Evolutionary conservation across 2,797 vertebrate genomes (phyloP).

Genomic region (Chrosomus eos): DNA sequence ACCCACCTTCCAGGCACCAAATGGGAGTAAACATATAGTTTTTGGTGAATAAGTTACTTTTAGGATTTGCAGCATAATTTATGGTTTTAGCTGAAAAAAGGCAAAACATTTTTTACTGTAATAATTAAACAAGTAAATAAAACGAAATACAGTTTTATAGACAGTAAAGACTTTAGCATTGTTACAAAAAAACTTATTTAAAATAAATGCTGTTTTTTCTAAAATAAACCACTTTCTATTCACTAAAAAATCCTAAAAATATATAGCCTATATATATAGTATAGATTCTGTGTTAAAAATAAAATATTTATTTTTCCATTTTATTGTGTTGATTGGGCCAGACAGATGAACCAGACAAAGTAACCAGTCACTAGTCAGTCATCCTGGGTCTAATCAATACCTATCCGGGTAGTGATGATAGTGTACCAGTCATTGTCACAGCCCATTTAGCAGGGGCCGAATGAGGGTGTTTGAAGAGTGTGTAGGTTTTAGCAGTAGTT

Average conservation of each 20-base stretch:
- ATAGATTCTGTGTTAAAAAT: background rate
- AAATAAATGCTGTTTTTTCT: background rate
- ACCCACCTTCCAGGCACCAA: background rate
- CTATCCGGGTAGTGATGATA: slow-evolving; percentile 29
- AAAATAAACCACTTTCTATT: background rate
- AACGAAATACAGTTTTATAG: too few relatives aligned
- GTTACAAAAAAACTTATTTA: background rate
- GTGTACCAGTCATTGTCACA: slow-evolving; percentile 39
- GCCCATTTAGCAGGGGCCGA: slow-evolving; percentile 36
- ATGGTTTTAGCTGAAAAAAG: background rate
- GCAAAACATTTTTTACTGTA: background rate
- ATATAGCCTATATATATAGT: too few relatives aligned
- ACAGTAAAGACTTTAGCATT: background rate
- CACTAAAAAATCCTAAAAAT: background rate
- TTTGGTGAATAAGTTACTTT: background rate
- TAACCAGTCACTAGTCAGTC: slow-evolving; percentile 33
- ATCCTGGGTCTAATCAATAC: slow-evolving; percentile 54
- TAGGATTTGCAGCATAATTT: background rate
- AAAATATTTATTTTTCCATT: background rate
- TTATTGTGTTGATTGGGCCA: background rate
- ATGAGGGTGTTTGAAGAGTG: slow-evolving; percentile 17
- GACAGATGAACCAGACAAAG: slow-evolving; percentile 33
- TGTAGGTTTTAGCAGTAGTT: background rate
- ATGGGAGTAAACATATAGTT: background rate
- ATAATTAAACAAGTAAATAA: too few relatives aligned